These are phyloP conservation scores for Motacilla alba DNA, from an alignment of 2,113 vertebrate species.

Conservation along the genomic window DNA sequence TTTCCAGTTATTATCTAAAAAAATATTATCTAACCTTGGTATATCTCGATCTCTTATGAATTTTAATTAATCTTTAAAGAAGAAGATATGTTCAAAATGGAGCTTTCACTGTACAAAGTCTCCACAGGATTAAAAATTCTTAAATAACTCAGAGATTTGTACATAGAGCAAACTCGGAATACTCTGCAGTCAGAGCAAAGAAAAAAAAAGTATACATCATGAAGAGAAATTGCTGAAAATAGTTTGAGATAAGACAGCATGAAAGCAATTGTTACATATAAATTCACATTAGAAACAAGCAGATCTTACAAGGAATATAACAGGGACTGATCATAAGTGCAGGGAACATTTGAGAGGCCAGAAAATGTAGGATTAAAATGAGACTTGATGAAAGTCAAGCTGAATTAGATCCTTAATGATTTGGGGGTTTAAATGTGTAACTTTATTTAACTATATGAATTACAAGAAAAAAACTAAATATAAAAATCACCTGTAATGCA, in stretches of 20 bases:
- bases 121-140: not conserved
- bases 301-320: not conserved
- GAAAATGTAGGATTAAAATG: not conserved
- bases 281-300: not conserved
- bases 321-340: not conserved
- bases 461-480: not conserved
- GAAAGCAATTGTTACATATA: not conserved
- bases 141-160: not conserved
- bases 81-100: not conserved
- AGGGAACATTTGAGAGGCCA: not conserved
- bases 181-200: not conserved
- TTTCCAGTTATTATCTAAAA: not conserved
- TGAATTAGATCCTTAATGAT: not conserved
- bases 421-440: not conserved
- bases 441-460: not conserved
- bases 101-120: not conserved
- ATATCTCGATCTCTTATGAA: not conserved
- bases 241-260: not conserved
- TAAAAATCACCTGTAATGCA: not conserved
- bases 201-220: not conserved
- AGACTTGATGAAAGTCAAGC: not conserved
- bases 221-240: not conserved
- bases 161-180: not conserved
- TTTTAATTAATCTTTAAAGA: not conserved
- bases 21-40: not conserved